Evolutionary conservation across 1,140 invertebrate species (phyloP), one percentile per base, ranked within the genome.

Genomic region (Pachypsylla venusta): DNA sequence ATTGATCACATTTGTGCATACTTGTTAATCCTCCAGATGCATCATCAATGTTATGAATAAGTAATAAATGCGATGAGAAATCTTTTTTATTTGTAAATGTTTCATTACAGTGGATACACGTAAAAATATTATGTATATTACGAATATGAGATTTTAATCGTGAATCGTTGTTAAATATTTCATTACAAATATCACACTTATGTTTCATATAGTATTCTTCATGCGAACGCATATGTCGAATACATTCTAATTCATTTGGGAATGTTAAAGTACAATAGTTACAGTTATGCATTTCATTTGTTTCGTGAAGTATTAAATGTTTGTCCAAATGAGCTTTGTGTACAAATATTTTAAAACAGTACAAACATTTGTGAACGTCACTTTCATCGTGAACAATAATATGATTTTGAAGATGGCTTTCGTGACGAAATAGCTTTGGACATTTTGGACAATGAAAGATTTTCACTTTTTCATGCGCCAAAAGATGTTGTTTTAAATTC

Each of bases 231-330:
- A 48, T 48, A 22, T 48, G 42, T 48, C 42, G 16, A 19, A 48
- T 48, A 7, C 16, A 4, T 19, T 48, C 42, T 19, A 5, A 19
- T 3, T 48, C 42, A 48, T 3, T 48, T 19, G 42, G 7, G 22
- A 48, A 48, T 7, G 42, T 48, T 19, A 48, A 22, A 22, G 16
- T n/a, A n/a, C 42, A 48, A n/a, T 19, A 48, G 42, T 48, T 22
- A 48, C 42, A 48, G 16, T 48, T 48, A 48, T 48, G 42, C 42
- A 48, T 48, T 22, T 48, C 42, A 48, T n/a, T 48, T n/a, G 42
- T 48, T 48, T 48, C 42, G 22, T 48, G 42, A 5, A 48, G 42
- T 4, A 48, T 48, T 5, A 48, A n/a, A 48, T 48, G 42, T 22
- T 48, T 48, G 42, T 48, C 42, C 22, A 48, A 22, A 19, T 48